Evolutionary conservation across 2,888 invertebrate species (phyloP), one percentile per base, ranked within the genome.

Genomic region (Chymomyza amoena): DNA sequence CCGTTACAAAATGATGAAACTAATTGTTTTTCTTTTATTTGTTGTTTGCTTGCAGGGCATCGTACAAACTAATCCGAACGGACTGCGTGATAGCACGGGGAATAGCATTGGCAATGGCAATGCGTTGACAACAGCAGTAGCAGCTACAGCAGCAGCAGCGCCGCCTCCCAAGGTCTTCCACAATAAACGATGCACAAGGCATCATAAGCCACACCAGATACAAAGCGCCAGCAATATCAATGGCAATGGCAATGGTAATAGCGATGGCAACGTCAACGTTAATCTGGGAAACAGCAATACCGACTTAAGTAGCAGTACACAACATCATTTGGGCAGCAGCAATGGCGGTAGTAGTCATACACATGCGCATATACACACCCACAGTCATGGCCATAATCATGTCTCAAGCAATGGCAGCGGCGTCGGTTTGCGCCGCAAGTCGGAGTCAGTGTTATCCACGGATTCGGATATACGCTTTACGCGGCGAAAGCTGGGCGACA

Each of bases 381-480:
- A 85, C 64, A 78, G 77, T 20, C 81, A 85, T 70, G 82, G 86
- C 75, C 80, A 82, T 69, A 77, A 78, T 52, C 77, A 20, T n/a
- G 54, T n/a, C 20, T 9, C 54, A 16, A 20, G 54, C 70, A 54
- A 39, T 56, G 15, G 50, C 18, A 39, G 66, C 15, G 18, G 36
- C 28, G 60, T 59, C 45, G 66, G 66, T 0, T 68, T 84, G 60
- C 78, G 90, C 39, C 84, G 91, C 68, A 91, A 91, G 78, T 95
- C 96, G 52, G 96, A 96, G 91, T 96, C 96, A 50, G 96, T 96
- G 70, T 92, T 96, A 84, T 96, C 97, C 0, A 96, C 96, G 79
- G 96, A 96, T 93, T 97, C 97, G 84, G 97, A 97, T 92, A 97
- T 97, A 90, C 94, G 97, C 79, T 97, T 97, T 92, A 97, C 97